Base-by-base conservation (phyloP, 2,888 invertebrate species). In the Helicoverpa assulta region DNA sequence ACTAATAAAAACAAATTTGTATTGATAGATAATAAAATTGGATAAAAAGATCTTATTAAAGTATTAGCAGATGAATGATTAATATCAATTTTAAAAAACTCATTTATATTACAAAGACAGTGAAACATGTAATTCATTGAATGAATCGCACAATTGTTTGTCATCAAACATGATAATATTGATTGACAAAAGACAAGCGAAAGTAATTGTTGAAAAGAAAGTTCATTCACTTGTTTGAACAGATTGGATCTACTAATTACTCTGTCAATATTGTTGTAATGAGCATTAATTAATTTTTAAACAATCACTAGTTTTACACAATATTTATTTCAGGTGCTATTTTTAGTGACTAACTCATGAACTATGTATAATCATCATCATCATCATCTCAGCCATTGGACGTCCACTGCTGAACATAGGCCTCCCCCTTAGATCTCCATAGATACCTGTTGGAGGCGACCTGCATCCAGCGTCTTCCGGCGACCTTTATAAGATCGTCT, bases 171-270 rank as follows among this genome's bases (percentile, higher is more conserved):
- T 8, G n/a, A 14, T 37, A 26, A 37, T n/a, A 50, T 12, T 14
- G 33, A 18, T 29, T 2, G 47, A 33, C n/a, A 14, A 29, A 29
- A n/a, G 0, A 55, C 0, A 19, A 18, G 54, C 47, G n/a, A 65
- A 53, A 64, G 50, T 40, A 51, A 37, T 21, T 63, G 50, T 18
- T 63, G 50, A 60, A 7, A n/a, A 40, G 12, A 51, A 59, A 60
- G 40, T 62, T 61, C 52, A 52, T 16, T 29, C 37, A 40, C 19
- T 62, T 65, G 26, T 50, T 6, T 16, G 12, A 52, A 26, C 2
- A n/a, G 19, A 21, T 47, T n/a, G 33, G 21, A 43, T 0, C 18
- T 0, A 18, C 5, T 8, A 5, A 47, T 47, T 47, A 6, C 7
- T n/a, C 6, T 47, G n/a, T n/a, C 16, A 16, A n/a, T n/a, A 47